Evolutionary conservation across 2,797 vertebrate genomes (phyloP).

Genomic region (Intellagama lesueurii): DNA sequence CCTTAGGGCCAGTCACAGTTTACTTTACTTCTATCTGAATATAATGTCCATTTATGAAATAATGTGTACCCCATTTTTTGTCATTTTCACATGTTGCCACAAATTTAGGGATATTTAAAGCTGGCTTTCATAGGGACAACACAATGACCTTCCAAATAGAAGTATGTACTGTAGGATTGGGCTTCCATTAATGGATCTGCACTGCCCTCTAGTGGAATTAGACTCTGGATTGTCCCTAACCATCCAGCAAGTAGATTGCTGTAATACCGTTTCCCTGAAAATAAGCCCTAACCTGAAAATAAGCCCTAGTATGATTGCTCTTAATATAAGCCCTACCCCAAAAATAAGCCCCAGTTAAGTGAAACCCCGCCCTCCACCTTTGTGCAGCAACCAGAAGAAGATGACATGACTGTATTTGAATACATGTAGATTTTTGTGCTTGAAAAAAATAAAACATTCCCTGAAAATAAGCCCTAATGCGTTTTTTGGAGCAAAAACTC

Average conservation of each 20-base stretch:
- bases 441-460: no score
- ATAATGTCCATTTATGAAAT: not conserved
- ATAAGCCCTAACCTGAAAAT: no score
- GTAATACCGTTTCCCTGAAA: not conserved
- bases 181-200: not conserved
- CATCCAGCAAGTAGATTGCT: not conserved
- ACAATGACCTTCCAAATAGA: not conserved
- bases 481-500: no score
- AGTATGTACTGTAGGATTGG: not conserved
- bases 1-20: not conserved
- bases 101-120: not conserved
- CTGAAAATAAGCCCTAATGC: no score
- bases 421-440: no score
- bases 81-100: not conserved
- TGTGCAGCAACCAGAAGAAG: no score
- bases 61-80: not conserved
- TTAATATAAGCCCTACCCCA: no score
- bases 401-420: no score
- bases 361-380: no score
- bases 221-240: not conserved
- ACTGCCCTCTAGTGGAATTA: conserved; percentile 28
- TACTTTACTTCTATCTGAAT: not conserved
- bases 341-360: no score
- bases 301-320: no score
- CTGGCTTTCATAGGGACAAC: not conserved